A percentile compares a stretch with the other conserved stretches of the same genome.
Conservation (phyloP, 2,888 invertebrate genomes). For the Hirudinaria manillensis region DNA sequence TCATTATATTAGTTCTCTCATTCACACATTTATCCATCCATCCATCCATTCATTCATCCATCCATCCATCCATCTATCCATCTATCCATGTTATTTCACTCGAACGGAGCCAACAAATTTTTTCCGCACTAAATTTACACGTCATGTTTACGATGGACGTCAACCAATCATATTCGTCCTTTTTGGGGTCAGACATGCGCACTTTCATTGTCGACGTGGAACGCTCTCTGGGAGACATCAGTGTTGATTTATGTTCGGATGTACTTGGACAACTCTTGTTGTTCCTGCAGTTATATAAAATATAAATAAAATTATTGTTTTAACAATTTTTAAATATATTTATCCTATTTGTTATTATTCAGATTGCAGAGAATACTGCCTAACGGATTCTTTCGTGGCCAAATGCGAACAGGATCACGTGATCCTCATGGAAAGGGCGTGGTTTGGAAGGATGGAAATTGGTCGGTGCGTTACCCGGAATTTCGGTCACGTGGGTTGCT, state of each 20-base stretch:
- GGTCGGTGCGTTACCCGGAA: conserved; percentile 37
- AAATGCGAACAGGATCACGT: conserved; percentile 26
- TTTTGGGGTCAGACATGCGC: conserved; percentile 10
- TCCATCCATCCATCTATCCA: neutral
- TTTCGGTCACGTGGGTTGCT: conserved; percentile 37
- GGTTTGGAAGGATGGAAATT: conserved; percentile 35
- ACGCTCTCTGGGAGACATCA: neutral
- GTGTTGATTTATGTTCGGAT: conserved; percentile 1
- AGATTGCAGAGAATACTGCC: conserved; percentile 32
- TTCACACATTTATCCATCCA: too few species aligned
- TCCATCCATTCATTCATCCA: neutral
- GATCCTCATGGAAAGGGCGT: conserved; percentile 32
- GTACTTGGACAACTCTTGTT: neutral
- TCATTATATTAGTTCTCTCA: neutral
- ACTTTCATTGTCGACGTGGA: neutral
- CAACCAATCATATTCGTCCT: conserved; percentile 11
- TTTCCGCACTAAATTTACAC: neutral
- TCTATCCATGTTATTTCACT: neutral
- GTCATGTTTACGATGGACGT: conserved; percentile 6
- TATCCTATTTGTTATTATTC: neutral
- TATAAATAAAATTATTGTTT: too few species aligned
- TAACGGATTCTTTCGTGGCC: conserved; percentile 33
- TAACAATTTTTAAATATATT: neutral
- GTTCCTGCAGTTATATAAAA: neutral
- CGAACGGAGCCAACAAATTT: neutral